Conservation (phyloP, 1,140 invertebrate genomes). For the Streblospio benedicti region DNA sequence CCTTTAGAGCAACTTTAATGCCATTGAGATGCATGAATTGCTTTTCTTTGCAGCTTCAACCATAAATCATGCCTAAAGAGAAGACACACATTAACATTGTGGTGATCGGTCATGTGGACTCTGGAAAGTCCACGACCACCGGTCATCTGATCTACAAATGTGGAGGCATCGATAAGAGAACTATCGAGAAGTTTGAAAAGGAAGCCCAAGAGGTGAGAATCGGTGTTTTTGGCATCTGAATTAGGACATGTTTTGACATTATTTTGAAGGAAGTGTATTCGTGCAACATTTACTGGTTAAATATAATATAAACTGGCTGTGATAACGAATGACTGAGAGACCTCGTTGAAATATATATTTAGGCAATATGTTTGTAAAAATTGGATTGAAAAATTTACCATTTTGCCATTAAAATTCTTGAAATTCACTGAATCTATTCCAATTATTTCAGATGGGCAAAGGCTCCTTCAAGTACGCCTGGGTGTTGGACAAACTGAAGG, state of each 20-base stretch:
- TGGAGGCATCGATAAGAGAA: slow-evolving; percentile 91
- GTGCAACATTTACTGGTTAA: too few species aligned
- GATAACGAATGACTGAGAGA: too few species aligned
- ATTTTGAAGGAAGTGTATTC: too few species aligned
- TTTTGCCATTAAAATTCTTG: too few species aligned
- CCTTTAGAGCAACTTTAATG: too few species aligned
- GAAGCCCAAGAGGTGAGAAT: slow-evolving; percentile 74
- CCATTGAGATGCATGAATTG: too few species aligned
- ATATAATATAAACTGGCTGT: too few species aligned
- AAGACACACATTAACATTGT: slow-evolving; percentile 72
- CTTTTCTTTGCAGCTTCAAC: too few species aligned
- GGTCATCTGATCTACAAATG: slow-evolving; percentile 96
- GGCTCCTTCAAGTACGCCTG: slow-evolving; percentile 92
- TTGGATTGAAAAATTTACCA: too few species aligned
- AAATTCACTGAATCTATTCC: too few species aligned
- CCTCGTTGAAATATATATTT: too few species aligned
- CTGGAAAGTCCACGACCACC: slow-evolving; percentile 91
- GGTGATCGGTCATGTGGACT: slow-evolving; percentile 95
- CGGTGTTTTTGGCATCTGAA: neutral
- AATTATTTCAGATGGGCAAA: slow-evolving; percentile 75
- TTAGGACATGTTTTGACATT: slow-evolving; percentile 19
- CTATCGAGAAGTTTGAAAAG: slow-evolving; percentile 94
- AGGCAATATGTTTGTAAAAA: too few species aligned
- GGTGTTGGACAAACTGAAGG: slow-evolving; percentile 98
- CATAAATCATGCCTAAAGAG: slow-evolving; percentile 15